Percentiles rank a stretch among this genome's conserved stretches.
phyloP scores from a whole-genome alignment of 92 coral and sea anemone species.

The Umimayanthus kanabou region DNA sequence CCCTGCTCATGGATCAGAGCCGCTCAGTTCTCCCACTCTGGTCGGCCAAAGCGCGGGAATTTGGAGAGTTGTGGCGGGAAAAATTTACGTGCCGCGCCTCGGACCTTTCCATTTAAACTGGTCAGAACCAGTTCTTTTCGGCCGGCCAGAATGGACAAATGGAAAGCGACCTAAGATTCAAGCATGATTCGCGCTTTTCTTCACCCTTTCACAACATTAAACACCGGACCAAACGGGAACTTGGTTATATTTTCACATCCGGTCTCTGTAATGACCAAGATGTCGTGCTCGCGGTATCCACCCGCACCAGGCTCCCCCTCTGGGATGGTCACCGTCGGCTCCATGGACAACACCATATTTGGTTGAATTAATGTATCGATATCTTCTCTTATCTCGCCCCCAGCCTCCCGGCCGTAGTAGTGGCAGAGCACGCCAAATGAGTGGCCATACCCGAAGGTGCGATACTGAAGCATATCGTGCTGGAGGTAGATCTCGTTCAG shows the following conservation, averaged over 20 bases:
- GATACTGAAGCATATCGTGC: constrained; percentile 76
- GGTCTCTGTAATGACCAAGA: constrained; percentile 74
- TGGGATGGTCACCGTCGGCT: constrained; percentile 91
- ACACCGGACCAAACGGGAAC: constrained; percentile 83
- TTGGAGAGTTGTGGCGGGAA: too few relatives aligned
- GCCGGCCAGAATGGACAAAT: too few relatives aligned
- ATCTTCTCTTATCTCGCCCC: constrained; percentile 86
- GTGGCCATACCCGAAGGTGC: constrained; percentile 92
- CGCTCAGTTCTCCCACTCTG: too few relatives aligned
- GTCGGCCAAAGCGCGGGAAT: too few relatives aligned
- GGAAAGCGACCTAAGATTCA: too few relatives aligned
- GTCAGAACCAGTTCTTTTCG: too few relatives aligned
- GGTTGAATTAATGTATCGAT: constrained; percentile 82
- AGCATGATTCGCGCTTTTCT: not conserved
- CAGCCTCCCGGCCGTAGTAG: constrained; percentile 97
- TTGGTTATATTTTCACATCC: constrained; percentile 75
- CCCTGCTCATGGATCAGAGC: too few relatives aligned
- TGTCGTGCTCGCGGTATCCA: constrained; percentile 90
- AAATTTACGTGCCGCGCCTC: too few relatives aligned
- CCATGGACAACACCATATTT: constrained; percentile 94
- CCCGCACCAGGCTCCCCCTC: constrained; percentile 91
- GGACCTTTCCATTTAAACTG: too few relatives aligned
- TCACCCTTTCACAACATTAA: constrained; percentile 69
- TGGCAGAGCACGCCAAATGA: constrained; percentile 89
- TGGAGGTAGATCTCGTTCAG: constrained; percentile 74